Conservation (phyloP, 1,140 invertebrate genomes). For the Brachystomella parvula region DNA sequence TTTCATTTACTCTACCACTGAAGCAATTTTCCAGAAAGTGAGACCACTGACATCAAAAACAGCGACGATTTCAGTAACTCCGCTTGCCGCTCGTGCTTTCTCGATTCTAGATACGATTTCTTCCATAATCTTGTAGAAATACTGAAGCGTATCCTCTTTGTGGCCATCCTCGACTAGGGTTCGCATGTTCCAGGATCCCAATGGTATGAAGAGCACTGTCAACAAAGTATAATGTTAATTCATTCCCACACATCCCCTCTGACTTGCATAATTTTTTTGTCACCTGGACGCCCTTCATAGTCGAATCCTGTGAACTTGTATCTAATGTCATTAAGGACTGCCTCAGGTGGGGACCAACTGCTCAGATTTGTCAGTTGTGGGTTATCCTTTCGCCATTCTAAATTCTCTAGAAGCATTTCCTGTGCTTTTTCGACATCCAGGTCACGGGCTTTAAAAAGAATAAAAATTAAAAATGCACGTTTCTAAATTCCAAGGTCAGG, state of each 20-base stretch:
- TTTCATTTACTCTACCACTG: not conserved
- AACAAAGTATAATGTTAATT: not conserved
- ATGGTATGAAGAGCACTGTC: not conserved
- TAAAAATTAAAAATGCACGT: not conserved
- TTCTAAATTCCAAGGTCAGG: not conserved
- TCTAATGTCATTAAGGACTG: not conserved
- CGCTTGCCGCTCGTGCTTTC: not conserved
- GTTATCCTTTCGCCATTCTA: constrained; percentile 1
- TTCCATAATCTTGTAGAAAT: constrained; percentile 1
- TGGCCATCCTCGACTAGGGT: not conserved
- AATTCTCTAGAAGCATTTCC: not conserved
- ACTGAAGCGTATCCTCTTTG: not conserved
- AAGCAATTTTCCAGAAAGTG: not conserved
- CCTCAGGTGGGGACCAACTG: not conserved
- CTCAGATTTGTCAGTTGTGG: not conserved
- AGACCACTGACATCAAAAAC: not conserved
- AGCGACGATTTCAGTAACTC: not conserved
- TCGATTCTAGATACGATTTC: not conserved
- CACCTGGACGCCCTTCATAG: not conserved
- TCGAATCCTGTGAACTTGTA: not conserved
- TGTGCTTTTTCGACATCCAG: not conserved
- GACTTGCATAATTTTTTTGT: not conserved
- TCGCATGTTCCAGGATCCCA: constrained; percentile 1
- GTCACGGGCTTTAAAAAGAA: not conserved
- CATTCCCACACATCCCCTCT: not conserved